These are phyloP conservation scores for Caiman crocodilus DNA, from an alignment of 2,797 vertebrate genomes.

Conservation along the genomic window DNA sequence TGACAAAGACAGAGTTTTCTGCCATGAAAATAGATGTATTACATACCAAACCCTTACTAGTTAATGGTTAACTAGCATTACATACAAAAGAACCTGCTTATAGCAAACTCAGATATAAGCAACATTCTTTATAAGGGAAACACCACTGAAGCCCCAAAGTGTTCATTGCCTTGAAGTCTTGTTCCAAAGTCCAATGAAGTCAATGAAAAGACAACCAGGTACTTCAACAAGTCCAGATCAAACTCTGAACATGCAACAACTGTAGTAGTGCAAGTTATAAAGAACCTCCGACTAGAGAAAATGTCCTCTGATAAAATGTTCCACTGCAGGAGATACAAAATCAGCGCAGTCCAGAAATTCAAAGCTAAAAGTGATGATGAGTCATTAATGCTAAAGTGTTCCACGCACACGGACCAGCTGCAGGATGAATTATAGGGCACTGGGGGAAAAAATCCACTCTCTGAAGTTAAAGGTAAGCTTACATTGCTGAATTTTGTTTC, in stretches of 20 bases:
- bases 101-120: background rate
- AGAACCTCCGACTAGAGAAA: rapidly evolving
- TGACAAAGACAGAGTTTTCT: slow-evolving; percentile 15
- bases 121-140: background rate
- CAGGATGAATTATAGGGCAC: background rate
- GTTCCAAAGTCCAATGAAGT: background rate
- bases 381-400: too few species aligned
- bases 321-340: background rate
- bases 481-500: rapidly evolving
- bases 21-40: background rate
- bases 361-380: background rate
- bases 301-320: rapidly evolving
- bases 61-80: background rate
- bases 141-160: background rate
- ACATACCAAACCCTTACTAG: background rate
- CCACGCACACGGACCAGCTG: too few species aligned
- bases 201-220: background rate
- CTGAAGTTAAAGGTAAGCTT: background rate
- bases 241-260: rapidly evolving
- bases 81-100: background rate
- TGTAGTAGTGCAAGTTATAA: rapidly evolving
- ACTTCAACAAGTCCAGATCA: background rate
- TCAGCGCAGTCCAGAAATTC: background rate
- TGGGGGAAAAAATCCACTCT: too few species aligned
- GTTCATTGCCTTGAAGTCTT: background rate